These are phyloP conservation scores for Pituophis catenifer DNA, from an alignment of 2,113 vertebrate species.

Conservation along the genomic window DNA sequence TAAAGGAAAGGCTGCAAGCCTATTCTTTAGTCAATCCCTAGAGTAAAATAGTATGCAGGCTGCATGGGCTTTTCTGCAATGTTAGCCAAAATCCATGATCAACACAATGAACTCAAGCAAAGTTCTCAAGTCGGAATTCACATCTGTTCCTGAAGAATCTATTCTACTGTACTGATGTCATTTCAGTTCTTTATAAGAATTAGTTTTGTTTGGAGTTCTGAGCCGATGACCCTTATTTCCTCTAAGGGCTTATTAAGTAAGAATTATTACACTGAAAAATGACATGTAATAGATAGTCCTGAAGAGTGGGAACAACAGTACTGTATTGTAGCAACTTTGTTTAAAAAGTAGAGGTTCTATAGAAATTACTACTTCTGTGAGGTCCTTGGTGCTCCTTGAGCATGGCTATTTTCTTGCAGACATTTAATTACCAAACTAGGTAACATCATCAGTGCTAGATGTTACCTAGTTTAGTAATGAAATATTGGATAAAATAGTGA, in stretches of 20 bases:
- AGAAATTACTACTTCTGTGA: background rate
- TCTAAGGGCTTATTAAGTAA: background rate
- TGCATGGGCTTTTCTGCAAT: background rate
- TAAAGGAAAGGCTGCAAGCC: background rate
- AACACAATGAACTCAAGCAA: background rate
- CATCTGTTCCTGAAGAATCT: background rate
- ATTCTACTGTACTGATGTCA: background rate
- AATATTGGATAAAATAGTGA: background rate
- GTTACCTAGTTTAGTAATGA: background rate
- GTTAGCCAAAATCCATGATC: conserved; percentile 15
- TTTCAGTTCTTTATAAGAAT: background rate
- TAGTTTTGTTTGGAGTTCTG: background rate
- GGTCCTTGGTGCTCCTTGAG: background rate
- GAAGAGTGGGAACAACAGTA: background rate
- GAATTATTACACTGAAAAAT: background rate
- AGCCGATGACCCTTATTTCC: background rate
- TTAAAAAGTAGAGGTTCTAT: background rate
- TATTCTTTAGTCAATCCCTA: background rate
- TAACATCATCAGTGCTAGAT: background rate
- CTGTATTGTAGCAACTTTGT: background rate
- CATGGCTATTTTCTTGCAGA: background rate
- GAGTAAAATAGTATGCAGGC: background rate
- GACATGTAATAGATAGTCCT: background rate
- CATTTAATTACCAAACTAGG: background rate
- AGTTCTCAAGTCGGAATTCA: conserved; percentile 16